These are phyloP conservation scores for Lethocerus indicus DNA, from an alignment of 1,140 invertebrate genomes.

Conservation along the genomic window DNA sequence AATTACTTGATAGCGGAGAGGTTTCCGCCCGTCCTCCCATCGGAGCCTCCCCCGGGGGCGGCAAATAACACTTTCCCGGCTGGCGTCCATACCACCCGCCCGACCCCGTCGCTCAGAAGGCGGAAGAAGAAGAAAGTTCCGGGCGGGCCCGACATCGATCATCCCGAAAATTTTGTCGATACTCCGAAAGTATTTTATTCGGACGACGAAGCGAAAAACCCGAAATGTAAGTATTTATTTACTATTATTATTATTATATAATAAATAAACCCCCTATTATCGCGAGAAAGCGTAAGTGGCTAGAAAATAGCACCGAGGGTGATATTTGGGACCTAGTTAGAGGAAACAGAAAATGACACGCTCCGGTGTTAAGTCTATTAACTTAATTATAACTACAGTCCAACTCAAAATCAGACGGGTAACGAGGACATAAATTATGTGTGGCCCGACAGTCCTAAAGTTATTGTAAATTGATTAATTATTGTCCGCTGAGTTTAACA, in stretches of 20 bases:
- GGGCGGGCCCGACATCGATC: neutral
- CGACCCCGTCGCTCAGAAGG: too few relatives aligned
- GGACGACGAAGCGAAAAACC: slow-evolving; percentile 1
- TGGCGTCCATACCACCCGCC: too few relatives aligned
- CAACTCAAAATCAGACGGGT: neutral
- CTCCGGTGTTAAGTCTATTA: neutral
- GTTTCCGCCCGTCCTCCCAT: slow-evolving; percentile 1
- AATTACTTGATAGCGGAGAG: neutral
- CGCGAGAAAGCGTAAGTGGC: neutral
- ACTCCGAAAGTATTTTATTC: too few relatives aligned
- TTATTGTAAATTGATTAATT: neutral
- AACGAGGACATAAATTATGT: neutral
- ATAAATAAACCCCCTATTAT: neutral
- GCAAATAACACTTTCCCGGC: neutral
- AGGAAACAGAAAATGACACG: neutral
- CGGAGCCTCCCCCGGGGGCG: neutral
- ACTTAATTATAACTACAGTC: neutral
- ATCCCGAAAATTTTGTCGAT: neutral
- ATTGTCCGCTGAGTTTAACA: neutral
- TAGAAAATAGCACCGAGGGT: neutral
- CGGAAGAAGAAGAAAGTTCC: slow-evolving; percentile 1
- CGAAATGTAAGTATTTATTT: slow-evolving; percentile 8
- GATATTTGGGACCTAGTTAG: neutral
- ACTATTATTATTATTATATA: neutral
- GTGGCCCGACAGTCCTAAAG: too few relatives aligned